Percentiles rank a stretch among this genome's conserved stretches.
Evolutionary conservation across 2,888 invertebrate genomes (phyloP).

Genomic region (Agrochola litura): DNA sequence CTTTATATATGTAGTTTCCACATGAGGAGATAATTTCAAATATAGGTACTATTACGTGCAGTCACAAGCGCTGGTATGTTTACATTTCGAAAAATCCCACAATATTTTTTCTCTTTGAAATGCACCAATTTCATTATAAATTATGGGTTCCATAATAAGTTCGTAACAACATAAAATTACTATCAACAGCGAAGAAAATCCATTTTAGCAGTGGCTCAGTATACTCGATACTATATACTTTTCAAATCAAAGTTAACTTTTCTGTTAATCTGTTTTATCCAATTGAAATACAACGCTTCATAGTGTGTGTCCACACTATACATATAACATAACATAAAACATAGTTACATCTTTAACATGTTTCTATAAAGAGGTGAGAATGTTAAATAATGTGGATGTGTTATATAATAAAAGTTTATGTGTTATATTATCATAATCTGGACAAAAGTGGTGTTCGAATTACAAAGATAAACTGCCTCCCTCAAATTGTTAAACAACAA

Average conservation of each 20-base stretch:
- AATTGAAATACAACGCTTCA: background rate
- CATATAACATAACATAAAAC: too few relatives aligned
- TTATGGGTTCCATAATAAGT: background rate
- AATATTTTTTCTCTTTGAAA: background rate
- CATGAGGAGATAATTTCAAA: background rate
- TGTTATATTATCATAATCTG: too few relatives aligned
- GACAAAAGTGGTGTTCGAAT: background rate
- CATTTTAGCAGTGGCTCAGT: background rate
- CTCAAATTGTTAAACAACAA: background rate
- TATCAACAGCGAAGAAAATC: background rate
- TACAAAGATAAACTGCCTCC: background rate
- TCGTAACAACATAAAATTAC: background rate
- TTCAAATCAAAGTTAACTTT: background rate
- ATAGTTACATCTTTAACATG: too few relatives aligned
- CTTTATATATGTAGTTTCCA: background rate
- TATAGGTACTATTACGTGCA: background rate
- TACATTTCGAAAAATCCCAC: background rate
- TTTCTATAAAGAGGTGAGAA: too few relatives aligned
- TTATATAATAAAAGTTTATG: too few relatives aligned
- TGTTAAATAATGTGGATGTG: too few relatives aligned
- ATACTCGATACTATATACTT: background rate
- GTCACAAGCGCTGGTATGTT: background rate
- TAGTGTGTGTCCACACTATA: too few relatives aligned
- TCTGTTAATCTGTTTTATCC: background rate
- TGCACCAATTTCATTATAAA: background rate